Evolutionary conservation across 2,888 invertebrate genomes (phyloP).

Genomic region (Aphodius sticticus): DNA sequence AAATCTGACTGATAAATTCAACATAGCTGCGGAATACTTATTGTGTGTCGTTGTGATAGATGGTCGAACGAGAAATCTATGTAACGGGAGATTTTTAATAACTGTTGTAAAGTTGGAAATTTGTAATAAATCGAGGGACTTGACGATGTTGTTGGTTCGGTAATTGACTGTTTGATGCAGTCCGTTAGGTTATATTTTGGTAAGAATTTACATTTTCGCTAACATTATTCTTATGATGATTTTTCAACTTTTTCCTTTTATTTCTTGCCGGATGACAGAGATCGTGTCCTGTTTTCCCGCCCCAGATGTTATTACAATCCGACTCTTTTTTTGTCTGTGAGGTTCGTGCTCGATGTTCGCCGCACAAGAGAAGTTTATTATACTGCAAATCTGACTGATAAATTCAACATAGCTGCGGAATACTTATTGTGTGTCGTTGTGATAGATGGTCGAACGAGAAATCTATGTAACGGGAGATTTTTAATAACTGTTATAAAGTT

Average conservation of each 20-base stretch:
- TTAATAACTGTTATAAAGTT: too few species aligned
- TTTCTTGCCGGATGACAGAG: conserved; percentile 4
- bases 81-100: too few species aligned
- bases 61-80: too few species aligned
- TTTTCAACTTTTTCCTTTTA: conserved; percentile 4
- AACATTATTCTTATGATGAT: too few species aligned
- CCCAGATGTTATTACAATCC: neutral
- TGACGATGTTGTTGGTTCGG: too few species aligned
- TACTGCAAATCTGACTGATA: neutral
- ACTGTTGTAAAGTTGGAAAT: too few species aligned
- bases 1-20: neutral
- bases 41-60: neutral
- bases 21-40: neutral
- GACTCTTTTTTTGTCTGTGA: neutral
- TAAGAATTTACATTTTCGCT: too few species aligned
- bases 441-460: neutral
- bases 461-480: too few species aligned
- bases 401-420: neutral
- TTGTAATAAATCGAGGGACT: too few species aligned
- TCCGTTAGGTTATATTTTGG: too few species aligned
- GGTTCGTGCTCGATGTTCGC: neutral
- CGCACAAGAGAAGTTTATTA: neutral
- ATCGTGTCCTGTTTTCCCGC: neutral
- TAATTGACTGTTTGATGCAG: too few species aligned
- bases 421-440: neutral